A percentile compares a stretch with the other conserved stretches of the same genome.
Conservation (phyloP, 2,113 vertebrate genomes). For the Zapornia atra region DNA sequence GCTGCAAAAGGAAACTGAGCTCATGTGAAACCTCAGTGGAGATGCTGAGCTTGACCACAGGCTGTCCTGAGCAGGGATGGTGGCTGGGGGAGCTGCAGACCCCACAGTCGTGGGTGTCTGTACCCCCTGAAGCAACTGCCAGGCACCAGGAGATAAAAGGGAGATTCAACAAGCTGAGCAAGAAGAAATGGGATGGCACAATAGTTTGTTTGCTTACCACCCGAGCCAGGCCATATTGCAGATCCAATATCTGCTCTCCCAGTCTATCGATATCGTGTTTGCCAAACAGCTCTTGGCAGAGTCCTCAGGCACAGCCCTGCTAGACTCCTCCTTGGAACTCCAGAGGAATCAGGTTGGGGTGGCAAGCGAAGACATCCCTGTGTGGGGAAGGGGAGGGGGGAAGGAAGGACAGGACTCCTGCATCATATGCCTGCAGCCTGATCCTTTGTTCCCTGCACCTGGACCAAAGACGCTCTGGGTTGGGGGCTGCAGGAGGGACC, state of each 20-base stretch:
- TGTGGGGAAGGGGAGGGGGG: background rate
- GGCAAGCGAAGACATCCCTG: background rate
- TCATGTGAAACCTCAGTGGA: fast-evolving
- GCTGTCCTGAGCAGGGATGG: background rate
- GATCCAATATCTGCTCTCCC: background rate
- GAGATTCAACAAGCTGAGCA: background rate
- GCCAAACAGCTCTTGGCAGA: background rate
- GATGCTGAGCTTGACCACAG: fast-evolving
- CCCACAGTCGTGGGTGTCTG: fast-evolving
- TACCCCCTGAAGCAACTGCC: fast-evolving
- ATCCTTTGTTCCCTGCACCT: background rate
- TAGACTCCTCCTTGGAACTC: background rate
- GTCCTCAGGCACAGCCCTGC: background rate
- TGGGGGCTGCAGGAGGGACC: background rate
- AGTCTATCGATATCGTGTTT: background rate
- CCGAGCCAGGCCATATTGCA: background rate
- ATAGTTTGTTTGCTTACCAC: background rate
- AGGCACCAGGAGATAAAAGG: fast-evolving
- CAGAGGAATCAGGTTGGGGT: fast-evolving
- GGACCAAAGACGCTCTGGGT: fast-evolving
- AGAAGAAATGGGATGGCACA: background rate
- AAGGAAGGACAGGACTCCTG: background rate
- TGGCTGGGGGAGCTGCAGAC: background rate
- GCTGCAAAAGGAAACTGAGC: background rate
- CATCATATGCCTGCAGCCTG: fast-evolving